Base-by-base conservation (phyloP, 2,113 vertebrate genomes). In the Oncorhynchus kisutch region DNA sequence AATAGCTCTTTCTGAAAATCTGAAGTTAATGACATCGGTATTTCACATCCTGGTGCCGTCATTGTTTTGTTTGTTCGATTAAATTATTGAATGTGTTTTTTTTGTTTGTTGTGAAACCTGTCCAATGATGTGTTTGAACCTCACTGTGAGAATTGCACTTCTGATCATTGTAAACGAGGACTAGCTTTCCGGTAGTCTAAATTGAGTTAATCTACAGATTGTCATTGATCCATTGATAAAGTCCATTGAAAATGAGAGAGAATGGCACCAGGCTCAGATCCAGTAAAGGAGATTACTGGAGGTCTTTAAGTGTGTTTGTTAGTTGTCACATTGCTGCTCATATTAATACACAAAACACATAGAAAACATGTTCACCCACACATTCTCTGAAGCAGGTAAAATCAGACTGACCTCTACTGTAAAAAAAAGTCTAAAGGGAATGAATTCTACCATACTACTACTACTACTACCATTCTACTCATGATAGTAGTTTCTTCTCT, bases 391-490 rank as follows among this genome's bases (percentile, higher is more conserved):
- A 9, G 39, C 5, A 59, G 24, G 20, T 16, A 3, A 73, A 66
- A 29, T 49, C 20, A 48, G 45, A 75, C 75, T 51, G 64, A 67
- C 24, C 54, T 57, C 25, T 71, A 68, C 59, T 76, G 34, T 72
- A 74, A 62, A 57, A 62, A 57, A 68, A 80, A 74, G 74, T 83
- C 78, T 71, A 83, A 86, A 87, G 85, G 87, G 85, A 86, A 84
- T 68, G 57, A 25, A 48, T 0, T 48, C 77, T 2, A 70, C 34
- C 67, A 54, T 45, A 0, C 16, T 16, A 67, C 66, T n/a, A 31
- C 34, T 45, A 0, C 16, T 16, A 67, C 66, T n/a, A 31, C 34
- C 34, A 7, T 34, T 34, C 6, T 34, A 34, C 34, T 68, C 31
- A 12, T 67, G 62, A 5, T 51, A 24, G 5, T 18, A 4, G 59